Evolutionary conservation across 1,140 invertebrate species (phyloP).

Genomic region (Platorchestia sp.): DNA sequence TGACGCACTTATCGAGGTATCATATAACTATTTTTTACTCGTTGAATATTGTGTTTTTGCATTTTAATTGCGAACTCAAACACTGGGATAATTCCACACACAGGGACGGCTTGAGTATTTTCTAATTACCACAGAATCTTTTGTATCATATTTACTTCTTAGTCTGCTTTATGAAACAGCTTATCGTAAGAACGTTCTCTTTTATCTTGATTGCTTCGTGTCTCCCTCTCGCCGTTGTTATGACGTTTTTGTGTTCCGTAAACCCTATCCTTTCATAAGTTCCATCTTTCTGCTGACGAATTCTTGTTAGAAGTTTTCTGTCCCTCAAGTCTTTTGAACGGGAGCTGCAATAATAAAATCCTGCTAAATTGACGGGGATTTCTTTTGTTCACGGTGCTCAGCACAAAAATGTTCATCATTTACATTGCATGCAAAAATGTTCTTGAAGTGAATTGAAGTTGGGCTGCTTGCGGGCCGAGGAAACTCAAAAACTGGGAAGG

Average conservation of each 20-base stretch:
- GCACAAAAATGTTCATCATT: constrained; percentile 37
- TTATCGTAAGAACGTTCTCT: not conserved
- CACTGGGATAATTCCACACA: not conserved
- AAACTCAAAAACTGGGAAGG: not conserved
- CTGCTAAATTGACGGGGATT: constrained; percentile 38
- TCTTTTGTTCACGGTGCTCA: constrained; percentile 1
- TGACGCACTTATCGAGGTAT: too few species aligned
- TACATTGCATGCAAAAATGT: constrained; percentile 42
- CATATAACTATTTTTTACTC: too few species aligned
- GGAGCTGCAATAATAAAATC: constrained; percentile 41
- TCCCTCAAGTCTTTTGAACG: constrained; percentile 20
- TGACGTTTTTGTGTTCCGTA: not conserved
- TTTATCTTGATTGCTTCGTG: not conserved
- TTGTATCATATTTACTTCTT: not conserved
- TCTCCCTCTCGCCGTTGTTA: not conserved
- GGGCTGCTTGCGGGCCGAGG: not conserved
- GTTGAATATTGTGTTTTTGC: too few species aligned
- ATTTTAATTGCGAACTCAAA: too few species aligned
- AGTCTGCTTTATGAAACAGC: not conserved
- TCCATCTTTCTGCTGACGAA: not conserved
- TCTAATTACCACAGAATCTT: not conserved
- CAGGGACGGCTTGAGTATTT: not conserved
- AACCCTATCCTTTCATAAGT: not conserved
- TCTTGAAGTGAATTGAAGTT: constrained; percentile 36
- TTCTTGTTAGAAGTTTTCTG: constrained; percentile 7